Evolutionary conservation across 37 sponge, comb jelly and placozoan species (phyloP), one percentile per base, ranked within the genome.

Genomic region (Axinella damicornis): DNA sequence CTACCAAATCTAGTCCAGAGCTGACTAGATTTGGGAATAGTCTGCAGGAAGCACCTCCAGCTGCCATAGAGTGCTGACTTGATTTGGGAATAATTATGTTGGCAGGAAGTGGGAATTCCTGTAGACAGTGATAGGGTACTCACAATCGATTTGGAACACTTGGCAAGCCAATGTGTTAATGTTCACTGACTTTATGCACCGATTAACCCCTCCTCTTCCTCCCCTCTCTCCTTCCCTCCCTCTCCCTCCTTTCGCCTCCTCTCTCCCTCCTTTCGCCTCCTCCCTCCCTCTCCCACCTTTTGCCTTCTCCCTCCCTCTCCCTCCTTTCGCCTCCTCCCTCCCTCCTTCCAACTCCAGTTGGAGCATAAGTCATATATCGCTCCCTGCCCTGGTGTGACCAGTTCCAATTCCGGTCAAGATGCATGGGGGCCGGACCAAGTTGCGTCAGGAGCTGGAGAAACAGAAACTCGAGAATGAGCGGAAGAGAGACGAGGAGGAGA

Each of bases 371-470:
- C 4, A 11, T 25, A 22, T 61, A 27, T 61, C 25, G 2, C 25
- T 27, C 11, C 25, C 25, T 61, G 2, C 62, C n/a, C 25, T 61
- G 62, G 62, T 27, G 62, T 25, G n/a, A 25, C 62, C 31, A 32
- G 31, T 67, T 67, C 19, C 19, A 67, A 12, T 12, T 32, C 34
- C 19, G 9, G 25, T 12, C 18, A 77, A 22, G 52, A 86, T 86
- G 87, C 81, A 85, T 54, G 83, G 86, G 62, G 40, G 66, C 33
- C 57, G 91, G 54, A 80, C 66, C 39, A 28, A 31, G 25, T 63
- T 91, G 31, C 78, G 77, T 20, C 69, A 69, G 41, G 74, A 85
- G 73, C 77, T 86, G 71, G 78, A 86, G 73, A 91, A 91, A 77
- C 81, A 91, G 83, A 62, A 59, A 15, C 70, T 71, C 30, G 87